These are phyloP conservation scores for Jordanella pulchra DNA, from an alignment of 2,797 vertebrate genomes.

Conservation along the genomic window DNA sequence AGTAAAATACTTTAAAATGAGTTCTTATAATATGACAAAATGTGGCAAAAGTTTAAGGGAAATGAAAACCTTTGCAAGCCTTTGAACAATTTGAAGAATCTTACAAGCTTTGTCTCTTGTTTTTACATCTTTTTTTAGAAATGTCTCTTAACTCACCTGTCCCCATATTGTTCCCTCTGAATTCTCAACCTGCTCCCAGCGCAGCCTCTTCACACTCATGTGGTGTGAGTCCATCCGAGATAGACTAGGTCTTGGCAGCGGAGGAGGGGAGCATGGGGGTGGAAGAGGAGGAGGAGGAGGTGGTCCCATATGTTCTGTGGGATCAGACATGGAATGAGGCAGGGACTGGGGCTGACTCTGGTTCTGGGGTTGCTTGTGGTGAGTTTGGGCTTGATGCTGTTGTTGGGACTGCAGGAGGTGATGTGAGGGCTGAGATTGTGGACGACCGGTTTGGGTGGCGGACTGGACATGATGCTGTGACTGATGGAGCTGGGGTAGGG, in stretches of 20 bases:
- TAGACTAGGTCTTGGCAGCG: conserved; percentile 81
- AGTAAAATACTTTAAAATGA: background rate
- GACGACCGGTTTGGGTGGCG: conserved; percentile 70
- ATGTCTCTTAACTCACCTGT: conserved; percentile 79
- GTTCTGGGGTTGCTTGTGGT: conserved; percentile 61
- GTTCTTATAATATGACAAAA: background rate
- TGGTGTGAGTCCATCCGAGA: conserved; percentile 90
- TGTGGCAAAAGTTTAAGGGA: no score
- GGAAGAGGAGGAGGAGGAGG: conserved; percentile 78
- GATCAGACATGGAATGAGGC: conserved; percentile 72
- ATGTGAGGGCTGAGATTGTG: conserved; percentile 77
- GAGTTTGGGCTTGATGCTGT: conserved; percentile 56
- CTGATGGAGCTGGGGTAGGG: conserved; percentile 66
- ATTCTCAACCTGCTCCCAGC: conserved; percentile 98
- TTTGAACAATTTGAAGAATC: background rate
- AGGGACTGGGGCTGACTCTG: conserved; percentile 71
- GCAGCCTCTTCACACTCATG: conserved; percentile 96
- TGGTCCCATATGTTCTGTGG: conserved; percentile 69
- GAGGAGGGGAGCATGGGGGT: conserved; percentile 79
- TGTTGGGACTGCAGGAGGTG: conserved; percentile 65
- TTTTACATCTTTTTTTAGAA: background rate
- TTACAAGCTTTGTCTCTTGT: background rate
- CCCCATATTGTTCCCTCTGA: conserved; percentile 99
- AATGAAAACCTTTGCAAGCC: background rate
- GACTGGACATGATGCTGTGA: conserved; percentile 66